Percentiles rank a stretch among this genome's conserved stretches.
Conservation (phyloP, 2,113 vertebrate genomes). For the Rhea americana region DNA sequence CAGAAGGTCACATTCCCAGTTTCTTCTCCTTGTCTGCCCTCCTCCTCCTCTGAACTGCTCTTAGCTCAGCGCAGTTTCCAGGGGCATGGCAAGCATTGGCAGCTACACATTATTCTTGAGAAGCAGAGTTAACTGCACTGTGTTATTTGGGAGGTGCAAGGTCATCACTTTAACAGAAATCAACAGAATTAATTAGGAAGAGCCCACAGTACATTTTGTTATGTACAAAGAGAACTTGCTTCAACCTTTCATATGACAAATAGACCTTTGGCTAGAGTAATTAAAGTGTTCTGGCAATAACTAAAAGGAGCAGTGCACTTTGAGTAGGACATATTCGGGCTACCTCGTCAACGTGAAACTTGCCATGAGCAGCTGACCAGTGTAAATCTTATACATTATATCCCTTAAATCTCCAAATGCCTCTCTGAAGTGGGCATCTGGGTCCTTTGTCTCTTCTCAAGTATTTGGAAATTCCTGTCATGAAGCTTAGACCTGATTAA, state of each 20-base stretch:
- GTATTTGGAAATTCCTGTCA: not conserved
- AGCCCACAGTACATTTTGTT: slow-evolving; percentile 10
- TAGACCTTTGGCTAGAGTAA: slow-evolving; percentile 1
- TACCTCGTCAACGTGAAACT: not conserved
- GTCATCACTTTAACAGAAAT: not conserved
- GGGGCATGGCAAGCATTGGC: not conserved
- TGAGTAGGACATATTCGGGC: not conserved
- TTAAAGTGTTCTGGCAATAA: slow-evolving; percentile 23
- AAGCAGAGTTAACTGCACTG: not conserved
- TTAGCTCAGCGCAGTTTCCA: not conserved
- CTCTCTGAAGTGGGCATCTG: not conserved
- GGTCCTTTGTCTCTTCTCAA: not conserved
- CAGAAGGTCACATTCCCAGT: not conserved
- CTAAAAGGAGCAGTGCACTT: not conserved
- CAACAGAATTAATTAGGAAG: not conserved
- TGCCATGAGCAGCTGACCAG: not conserved
- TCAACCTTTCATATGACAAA: not conserved
- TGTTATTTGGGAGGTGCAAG: not conserved
- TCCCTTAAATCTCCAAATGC: not conserved
- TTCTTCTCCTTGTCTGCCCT: not conserved
- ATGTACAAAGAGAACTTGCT: not conserved
- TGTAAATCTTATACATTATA: not conserved
- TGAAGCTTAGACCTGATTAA: not conserved
- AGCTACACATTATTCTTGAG: not conserved
- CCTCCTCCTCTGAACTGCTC: rapidly evolving